Evolutionary conservation across 2,888 invertebrate species (phyloP).

Genomic region (Leptinotarsa peninsularis): DNA sequence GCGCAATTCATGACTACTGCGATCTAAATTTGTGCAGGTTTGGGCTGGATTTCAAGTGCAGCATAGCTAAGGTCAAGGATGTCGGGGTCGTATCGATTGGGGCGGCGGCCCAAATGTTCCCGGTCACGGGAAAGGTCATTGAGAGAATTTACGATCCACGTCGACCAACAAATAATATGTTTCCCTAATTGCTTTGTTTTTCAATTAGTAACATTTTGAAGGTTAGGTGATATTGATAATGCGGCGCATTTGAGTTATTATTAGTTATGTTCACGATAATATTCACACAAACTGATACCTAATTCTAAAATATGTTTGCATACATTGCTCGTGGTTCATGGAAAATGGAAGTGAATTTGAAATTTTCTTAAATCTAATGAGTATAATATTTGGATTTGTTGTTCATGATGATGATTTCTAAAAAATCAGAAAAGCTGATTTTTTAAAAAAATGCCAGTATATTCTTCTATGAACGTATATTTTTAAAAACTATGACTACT

Average conservation of each 20-base stretch:
- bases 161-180: constrained; percentile 42
- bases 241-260: background rate
- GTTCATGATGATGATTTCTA: too few relatives aligned
- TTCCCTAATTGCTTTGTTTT: constrained; percentile 44
- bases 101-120: constrained; percentile 48
- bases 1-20: constrained; percentile 36
- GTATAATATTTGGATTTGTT: too few relatives aligned
- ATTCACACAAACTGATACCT: too few relatives aligned
- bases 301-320: too few relatives aligned
- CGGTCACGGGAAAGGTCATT: constrained; percentile 51
- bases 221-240: constrained; percentile 27
- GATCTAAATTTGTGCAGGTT: constrained; percentile 44
- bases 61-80: constrained; percentile 56
- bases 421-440: too few relatives aligned
- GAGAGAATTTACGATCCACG: constrained; percentile 35
- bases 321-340: too few relatives aligned
- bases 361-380: too few relatives aligned
- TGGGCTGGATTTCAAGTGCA: constrained; percentile 49
- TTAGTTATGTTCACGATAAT: too few relatives aligned
- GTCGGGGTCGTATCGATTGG: constrained; percentile 37
- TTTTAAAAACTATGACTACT: too few relatives aligned
- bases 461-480: too few relatives aligned
- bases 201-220: constrained; percentile 30
- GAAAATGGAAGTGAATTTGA: too few relatives aligned
- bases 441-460: too few relatives aligned